phyloP scores from a whole-genome alignment of 2,797 vertebrate genomes.

The Pipistrellus pipistrellus region DNA sequence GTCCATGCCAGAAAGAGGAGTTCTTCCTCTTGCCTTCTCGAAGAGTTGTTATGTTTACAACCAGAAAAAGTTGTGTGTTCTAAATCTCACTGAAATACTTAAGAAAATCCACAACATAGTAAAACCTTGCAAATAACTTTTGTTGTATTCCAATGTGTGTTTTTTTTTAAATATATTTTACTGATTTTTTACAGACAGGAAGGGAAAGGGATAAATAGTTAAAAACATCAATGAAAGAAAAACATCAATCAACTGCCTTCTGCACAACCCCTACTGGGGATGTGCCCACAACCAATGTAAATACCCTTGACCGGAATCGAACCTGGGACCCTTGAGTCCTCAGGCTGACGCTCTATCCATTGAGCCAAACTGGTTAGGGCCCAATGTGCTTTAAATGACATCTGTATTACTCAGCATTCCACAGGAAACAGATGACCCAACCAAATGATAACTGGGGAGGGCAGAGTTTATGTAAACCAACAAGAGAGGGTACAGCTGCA shows the following conservation, averaged over 20 bases:
- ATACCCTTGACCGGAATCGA: no score
- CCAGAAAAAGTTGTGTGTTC: neutral
- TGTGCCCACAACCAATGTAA: no score
- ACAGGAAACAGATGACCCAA: neutral
- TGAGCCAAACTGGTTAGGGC: no score
- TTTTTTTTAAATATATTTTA: neutral
- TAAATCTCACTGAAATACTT: slow-evolving; percentile 43
- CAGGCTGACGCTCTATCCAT: no score
- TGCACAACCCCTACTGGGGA: no score
- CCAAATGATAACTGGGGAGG: neutral
- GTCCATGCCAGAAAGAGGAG: neutral
- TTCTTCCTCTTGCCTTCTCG: slow-evolving; percentile 33
- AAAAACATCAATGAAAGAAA: no score
- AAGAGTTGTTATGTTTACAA: neutral
- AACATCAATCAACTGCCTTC: no score
- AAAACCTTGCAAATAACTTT: neutral
- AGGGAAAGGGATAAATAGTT: no score
- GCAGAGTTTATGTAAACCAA: neutral
- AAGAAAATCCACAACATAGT: neutral
- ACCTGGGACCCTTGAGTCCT: no score
- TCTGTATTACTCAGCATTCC: neutral
- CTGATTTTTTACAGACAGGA: no score
- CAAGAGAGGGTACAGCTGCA: neutral
- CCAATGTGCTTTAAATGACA: neutral
- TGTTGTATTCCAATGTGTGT: neutral